A percentile compares a stretch with the other conserved stretches of the same genome.
phyloP scores from a whole-genome alignment of 1,140 invertebrate species.

The Zaprionus kolodkinae region DNA sequence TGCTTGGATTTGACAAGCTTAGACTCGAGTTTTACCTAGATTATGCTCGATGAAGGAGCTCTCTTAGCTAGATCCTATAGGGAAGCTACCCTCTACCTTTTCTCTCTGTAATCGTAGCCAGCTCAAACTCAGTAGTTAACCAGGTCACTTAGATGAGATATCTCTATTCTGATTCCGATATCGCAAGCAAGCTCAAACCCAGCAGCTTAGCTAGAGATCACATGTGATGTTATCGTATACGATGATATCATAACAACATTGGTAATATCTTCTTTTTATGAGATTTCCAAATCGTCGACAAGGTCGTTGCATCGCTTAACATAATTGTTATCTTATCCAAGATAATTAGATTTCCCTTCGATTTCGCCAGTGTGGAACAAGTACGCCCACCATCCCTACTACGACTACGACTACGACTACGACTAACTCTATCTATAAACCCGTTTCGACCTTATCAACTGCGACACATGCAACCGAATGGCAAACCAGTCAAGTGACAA shows the following conservation, averaged over 20 bases:
- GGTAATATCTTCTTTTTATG: background rate
- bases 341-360: conserved; percentile 32
- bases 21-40: no score
- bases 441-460: conserved; percentile 45
- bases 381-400: conserved; percentile 50
- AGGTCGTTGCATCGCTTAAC: conserved; percentile 22
- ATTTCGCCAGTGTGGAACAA: conserved; percentile 30
- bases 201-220: no score
- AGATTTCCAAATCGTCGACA: conserved; percentile 3
- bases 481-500: conserved; percentile 72
- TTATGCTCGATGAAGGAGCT: no score
- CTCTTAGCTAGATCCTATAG: no score
- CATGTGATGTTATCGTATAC: no score
- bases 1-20: no score
- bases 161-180: background rate
- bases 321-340: conserved; percentile 38
- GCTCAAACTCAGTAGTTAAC: no score
- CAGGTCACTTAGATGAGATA: no score
- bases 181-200: background rate
- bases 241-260: background rate
- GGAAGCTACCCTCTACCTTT: no score
- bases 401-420: background rate
- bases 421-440: conserved; percentile 12
- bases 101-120: no score
- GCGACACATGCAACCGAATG: conserved; percentile 43